Base-by-base conservation (phyloP, 1,140 invertebrate genomes). In the Helicoverpa armigera region DNA sequence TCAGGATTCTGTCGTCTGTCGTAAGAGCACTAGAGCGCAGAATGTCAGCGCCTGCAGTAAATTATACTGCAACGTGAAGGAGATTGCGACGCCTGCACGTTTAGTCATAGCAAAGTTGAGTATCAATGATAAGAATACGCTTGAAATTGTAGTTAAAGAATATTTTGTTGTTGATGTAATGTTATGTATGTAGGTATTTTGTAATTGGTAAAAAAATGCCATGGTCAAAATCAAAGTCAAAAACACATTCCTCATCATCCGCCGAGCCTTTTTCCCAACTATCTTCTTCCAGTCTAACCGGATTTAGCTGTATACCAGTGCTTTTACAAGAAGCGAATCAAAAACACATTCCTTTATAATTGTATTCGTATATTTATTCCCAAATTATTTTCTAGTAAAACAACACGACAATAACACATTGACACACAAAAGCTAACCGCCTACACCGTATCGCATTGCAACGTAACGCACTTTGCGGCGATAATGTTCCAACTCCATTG, bases 1-100 rank as follows among this genome's bases (percentile, higher is more conserved):
- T 70, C 67, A 53, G 18, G 67, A 70, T 70, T 23, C 63, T 67
- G 14, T 63, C 60, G 48, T 29, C 50, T 23, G 50, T 29, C 14
- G 29, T 12, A 31, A 70, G 67, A 11, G 67, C 16, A 31, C 67
- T 70, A 51, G 50, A 70, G 4, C 2, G 23, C 12, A 10, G n/a
- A 43, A 9, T 11, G 67, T 4, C 18, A 31, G 50, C 67, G 67
- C 67, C 67, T 70, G 67, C 18, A 13, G 23, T 54, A 70, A 54
- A 29, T 54, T 31, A 12, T n/a, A 31, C n/a, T 11, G 50, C 50
- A 70, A 70, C 67, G 23, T 53, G 50, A 70, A 14, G 50, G 48
- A 54, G 50, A 61, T 13, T 13, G 18, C 16, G 29, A 31, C 67
- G 67, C 67, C 67, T 70, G 50, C 3, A 29, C 11, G 50, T 51